phyloP scores from a whole-genome alignment of 2,888 invertebrate species.

The Phasia obesa region DNA sequence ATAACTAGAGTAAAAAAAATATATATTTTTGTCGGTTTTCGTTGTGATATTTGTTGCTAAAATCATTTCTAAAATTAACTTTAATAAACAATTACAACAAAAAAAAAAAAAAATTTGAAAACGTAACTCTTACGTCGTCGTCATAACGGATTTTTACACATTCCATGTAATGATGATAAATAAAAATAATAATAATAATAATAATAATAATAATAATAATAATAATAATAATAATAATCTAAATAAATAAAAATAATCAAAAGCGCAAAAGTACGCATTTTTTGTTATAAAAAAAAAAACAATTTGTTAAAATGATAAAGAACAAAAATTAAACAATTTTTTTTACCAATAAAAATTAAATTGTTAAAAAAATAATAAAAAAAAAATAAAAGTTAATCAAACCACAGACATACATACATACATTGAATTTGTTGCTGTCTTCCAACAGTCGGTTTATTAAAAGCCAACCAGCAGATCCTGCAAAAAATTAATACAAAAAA shows the following conservation, averaged over 20 bases:
- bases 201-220: too few species aligned
- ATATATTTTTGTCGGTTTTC: slow-evolving; percentile 39
- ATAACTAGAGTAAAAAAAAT: slow-evolving; percentile 32
- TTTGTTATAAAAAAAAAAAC: slow-evolving; percentile 1
- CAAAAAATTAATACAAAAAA: too few species aligned
- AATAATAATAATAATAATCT: too few species aligned
- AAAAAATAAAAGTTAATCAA: too few species aligned
- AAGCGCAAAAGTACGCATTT: neutral
- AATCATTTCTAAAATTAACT: slow-evolving; percentile 67
- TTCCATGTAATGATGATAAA: neutral
- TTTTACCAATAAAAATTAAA: too few species aligned
- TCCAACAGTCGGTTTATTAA: too few species aligned
- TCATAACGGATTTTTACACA: slow-evolving; percentile 1
- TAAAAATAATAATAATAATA: neutral
- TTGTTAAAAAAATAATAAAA: too few species aligned
- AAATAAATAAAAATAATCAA: too few species aligned
- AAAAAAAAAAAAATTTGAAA: neutral
- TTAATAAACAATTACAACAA: slow-evolving; percentile 20
- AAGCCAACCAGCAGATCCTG: too few species aligned
- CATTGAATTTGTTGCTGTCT: too few species aligned
- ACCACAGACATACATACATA: too few species aligned
- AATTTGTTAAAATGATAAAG: neutral
- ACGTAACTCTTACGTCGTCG: slow-evolving; percentile 3
- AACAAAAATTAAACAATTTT: neutral
- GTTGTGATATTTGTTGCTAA: slow-evolving; percentile 44